Base-by-base conservation (phyloP, 2,113 vertebrate genomes). In the Gadus chalcogrammus region DNA sequence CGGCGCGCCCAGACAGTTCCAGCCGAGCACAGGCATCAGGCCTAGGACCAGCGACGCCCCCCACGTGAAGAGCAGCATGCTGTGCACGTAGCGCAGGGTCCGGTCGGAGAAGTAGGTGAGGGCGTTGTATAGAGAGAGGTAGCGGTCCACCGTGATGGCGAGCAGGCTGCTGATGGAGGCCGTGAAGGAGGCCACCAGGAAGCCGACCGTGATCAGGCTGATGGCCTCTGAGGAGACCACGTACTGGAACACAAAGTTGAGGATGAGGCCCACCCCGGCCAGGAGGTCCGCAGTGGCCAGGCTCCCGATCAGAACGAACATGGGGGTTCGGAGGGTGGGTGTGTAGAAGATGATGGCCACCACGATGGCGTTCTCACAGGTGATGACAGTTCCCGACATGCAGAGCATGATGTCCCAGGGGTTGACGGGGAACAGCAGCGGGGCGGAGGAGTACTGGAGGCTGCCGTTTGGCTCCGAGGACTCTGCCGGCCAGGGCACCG, bases 381-480 rank as follows among this genome's bases (percentile, higher is more conserved):
- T 95, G 7, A 98, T 98, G 87, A 96, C 94, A 0, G 97, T 97
- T 78, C 97, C 97, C 0, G 97, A 98, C 76, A 98, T 92, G 65
- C 97, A 99, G 55, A 99, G 90, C 93, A 98, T 95, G 61, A 99
- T 94, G 81, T 98, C 95, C 97, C 97, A 98, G 0, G 97, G 97
- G 82, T 96, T 98, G 76, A 98, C 91, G 31, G 92, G 74, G 7
- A 93, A 91, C 1, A 86, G 79, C 0, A 92, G 84, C 3, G 89
- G 62, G 18, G 90, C 84, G 0, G 93, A 91, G 12, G 94, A 93
- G 67, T 96, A 90, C 76, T 93, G 92, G 83, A 90, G 77, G 77
- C 70, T 91, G 81, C 78, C 55, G 80, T 92, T 88, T 78, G 69
- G 79, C 82, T 85, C 83, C 0, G 61, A 72, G 35, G 67, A 82